These are phyloP conservation scores for Drosophila ficusphila DNA, from an alignment of 1,140 invertebrate species.

Conservation along the genomic window DNA sequence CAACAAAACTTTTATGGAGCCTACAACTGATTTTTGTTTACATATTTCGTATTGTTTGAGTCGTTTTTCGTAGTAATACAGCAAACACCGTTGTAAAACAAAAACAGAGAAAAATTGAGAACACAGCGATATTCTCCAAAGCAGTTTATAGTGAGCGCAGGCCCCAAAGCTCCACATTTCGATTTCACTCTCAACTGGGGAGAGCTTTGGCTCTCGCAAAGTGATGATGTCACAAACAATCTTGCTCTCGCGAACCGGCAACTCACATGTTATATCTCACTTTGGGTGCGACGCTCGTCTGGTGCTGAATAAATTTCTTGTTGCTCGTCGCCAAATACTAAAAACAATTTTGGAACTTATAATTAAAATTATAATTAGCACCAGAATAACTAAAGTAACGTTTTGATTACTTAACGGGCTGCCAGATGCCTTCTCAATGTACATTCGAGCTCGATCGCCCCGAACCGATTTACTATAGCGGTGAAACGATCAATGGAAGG, in stretches of 20 bases:
- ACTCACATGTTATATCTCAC: slow-evolving; percentile 3
- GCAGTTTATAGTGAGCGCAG: not conserved
- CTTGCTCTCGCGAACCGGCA: slow-evolving; percentile 8
- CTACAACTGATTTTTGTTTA: no score
- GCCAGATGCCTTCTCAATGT: slow-evolving; percentile 59
- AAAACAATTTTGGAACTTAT: slow-evolving; percentile 3
- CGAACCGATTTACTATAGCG: slow-evolving; percentile 67
- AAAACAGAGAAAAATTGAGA: not conserved
- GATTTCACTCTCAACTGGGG: not conserved
- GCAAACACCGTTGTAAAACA: slow-evolving; percentile 15
- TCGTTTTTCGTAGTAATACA: slow-evolving; percentile 22
- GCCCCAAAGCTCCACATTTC: slow-evolving; percentile 8
- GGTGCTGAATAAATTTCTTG: not conserved
- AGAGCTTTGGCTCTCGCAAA: slow-evolving; percentile 16
- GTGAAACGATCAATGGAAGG: slow-evolving; percentile 67
- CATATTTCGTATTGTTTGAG: not conserved
- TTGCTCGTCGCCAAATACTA: not conserved
- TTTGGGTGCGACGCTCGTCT: not conserved
- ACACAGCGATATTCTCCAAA: not conserved
- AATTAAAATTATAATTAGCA: not conserved
- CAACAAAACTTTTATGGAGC: no score
- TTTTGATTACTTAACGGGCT: not conserved
- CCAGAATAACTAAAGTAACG: not conserved
- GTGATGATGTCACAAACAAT: slow-evolving; percentile 55
- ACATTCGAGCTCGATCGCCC: slow-evolving; percentile 62